phyloP scores from a whole-genome alignment of 2,888 invertebrate species.

The Pherbina coryleti region DNA sequence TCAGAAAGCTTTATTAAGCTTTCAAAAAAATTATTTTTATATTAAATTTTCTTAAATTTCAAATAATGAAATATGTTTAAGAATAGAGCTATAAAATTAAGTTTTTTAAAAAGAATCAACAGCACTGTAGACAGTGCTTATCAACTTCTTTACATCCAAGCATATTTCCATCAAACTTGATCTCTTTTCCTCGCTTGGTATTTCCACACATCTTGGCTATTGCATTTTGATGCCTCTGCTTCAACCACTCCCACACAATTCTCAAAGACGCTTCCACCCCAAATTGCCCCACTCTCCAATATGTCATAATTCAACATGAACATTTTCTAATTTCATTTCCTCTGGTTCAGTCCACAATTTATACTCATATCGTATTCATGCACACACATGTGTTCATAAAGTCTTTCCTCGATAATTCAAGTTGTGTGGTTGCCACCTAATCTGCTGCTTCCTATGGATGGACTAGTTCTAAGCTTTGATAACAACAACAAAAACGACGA shows the following conservation, averaged over 20 bases:
- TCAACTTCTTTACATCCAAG: too few species aligned
- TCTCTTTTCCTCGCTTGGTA: too few species aligned
- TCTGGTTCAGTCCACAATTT: background rate
- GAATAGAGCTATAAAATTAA: too few species aligned
- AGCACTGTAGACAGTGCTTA: too few species aligned
- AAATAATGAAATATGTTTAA: too few species aligned
- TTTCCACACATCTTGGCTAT: too few species aligned
- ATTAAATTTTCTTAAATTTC: too few species aligned
- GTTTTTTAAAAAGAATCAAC: too few species aligned
- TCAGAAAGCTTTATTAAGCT: too few species aligned
- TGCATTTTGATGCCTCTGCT: too few species aligned
- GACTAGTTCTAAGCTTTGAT: background rate
- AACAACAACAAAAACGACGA: conserved; percentile 1
- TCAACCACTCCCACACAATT: background rate
- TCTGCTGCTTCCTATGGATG: background rate
- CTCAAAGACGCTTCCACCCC: background rate
- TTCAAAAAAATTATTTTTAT: too few species aligned
- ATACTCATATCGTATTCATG: background rate
- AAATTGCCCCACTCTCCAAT: background rate
- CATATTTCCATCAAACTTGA: too few species aligned
- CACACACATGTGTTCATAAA: conserved; percentile 5
- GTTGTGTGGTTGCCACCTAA: background rate
- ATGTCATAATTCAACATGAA: conserved; percentile 12
- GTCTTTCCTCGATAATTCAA: conserved; percentile 2
- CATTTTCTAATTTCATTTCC: conserved; percentile 16